phyloP scores from a whole-genome alignment of 2,888 invertebrate genomes.

The Hololepta plana region DNA sequence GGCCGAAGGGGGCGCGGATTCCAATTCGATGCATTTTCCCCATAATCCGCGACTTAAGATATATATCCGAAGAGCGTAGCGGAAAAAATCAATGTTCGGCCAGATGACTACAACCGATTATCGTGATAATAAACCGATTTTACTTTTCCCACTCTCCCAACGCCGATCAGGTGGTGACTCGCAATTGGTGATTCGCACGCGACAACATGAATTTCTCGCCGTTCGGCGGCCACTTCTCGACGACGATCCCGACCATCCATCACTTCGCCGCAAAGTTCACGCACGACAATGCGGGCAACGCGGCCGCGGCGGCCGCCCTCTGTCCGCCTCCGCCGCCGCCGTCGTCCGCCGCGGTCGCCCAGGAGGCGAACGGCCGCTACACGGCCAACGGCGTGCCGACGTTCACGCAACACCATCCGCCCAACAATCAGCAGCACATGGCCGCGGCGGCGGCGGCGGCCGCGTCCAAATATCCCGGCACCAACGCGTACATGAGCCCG shows the following conservation, averaged over 20 bases:
- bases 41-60: too few species aligned
- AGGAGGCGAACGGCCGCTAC: conserved; percentile 18
- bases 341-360: conserved; percentile 3
- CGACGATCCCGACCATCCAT: conserved; percentile 61
- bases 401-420: conserved; percentile 26
- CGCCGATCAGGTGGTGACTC: too few species aligned
- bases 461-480: conserved; percentile 17
- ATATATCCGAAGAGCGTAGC: too few species aligned
- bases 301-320: conserved; percentile 8
- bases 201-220: conserved; percentile 67
- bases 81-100: too few species aligned
- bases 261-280: conserved; percentile 63
- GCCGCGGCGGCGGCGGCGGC: too few species aligned
- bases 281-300: conserved; percentile 22
- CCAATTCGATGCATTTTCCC: too few species aligned
- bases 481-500: conserved; percentile 19
- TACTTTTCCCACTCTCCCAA: too few species aligned
- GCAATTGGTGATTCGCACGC: too few species aligned
- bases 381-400: conserved; percentile 31
- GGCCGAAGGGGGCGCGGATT: too few species aligned
- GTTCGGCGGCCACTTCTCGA: conserved; percentile 63
- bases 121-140: too few species aligned
- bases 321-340: conserved; percentile 4
- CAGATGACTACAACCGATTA: too few species aligned
- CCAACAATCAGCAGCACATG: conserved; percentile 18